Conservation (phyloP, 2,888 invertebrate genomes). For the Amiota minor region DNA sequence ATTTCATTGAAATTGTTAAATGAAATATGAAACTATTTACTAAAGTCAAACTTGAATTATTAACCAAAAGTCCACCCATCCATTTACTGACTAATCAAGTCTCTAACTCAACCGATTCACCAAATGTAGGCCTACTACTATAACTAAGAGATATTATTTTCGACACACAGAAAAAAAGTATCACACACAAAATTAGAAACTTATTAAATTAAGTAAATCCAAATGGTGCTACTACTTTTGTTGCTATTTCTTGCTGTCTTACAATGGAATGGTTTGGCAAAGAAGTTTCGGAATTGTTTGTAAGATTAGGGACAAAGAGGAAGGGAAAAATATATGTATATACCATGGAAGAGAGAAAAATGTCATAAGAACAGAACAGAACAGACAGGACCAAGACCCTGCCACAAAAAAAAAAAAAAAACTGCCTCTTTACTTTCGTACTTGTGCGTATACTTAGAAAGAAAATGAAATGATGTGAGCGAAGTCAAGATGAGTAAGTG, state of each 20-base stretch:
- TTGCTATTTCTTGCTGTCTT: too few species aligned
- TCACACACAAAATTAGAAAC: constrained; percentile 10
- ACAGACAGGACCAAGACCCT: background rate
- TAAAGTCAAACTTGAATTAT: too few species aligned
- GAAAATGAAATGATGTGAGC: background rate
- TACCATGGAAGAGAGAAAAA: background rate
- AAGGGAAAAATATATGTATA: background rate
- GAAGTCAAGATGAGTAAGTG: background rate
- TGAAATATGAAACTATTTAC: too few species aligned
- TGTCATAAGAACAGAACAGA: background rate
- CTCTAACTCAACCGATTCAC: too few species aligned
- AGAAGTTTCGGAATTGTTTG: too few species aligned
- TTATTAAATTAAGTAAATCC: constrained; percentile 22
- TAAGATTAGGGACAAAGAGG: too few species aligned
- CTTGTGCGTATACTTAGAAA: too few species aligned
- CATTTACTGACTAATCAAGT: too few species aligned
- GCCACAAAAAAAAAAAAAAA: background rate
- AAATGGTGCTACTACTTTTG: background rate
- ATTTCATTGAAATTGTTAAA: too few species aligned
- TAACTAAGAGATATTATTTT: constrained; percentile 10
- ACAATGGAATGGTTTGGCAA: too few species aligned
- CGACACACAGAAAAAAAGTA: constrained; percentile 10
- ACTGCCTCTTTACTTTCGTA: too few species aligned
- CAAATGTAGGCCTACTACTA: background rate
- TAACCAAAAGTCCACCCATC: too few species aligned